Base-by-base conservation (phyloP, 1,140 invertebrate species). In the Pseudoatta argentina region DNA sequence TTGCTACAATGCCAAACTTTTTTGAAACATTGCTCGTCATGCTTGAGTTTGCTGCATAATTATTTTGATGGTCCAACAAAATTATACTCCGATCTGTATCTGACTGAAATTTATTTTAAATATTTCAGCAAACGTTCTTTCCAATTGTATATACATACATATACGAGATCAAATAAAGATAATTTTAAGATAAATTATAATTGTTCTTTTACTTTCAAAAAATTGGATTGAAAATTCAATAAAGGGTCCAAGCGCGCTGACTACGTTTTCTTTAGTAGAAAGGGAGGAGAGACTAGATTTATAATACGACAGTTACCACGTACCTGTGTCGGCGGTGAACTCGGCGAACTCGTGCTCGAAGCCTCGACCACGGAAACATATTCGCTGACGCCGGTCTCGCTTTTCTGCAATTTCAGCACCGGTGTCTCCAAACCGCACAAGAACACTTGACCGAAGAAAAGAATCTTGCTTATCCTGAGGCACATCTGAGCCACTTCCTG, bases 401-500 rank as follows among this genome's bases (percentile, higher is more conserved):
- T 95, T 90, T 97, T 97, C 90, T 97, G 96, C 75, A 97, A 93
- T 89, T 97, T 97, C 69, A 99, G 94, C 81, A 98, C 97, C 1
- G 98, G 98, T 16, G 97, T 97, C 91, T 98, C 97, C 76, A 98
- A 96, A n/a, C 98, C 98, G 94, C 98, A 98, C 24, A 99, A 96
- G 94, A 98, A 98, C 88, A 97, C 97, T 76, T 97, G 97, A 90
- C 98, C 98, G 93, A 98, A 97, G 95, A 98, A 97, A 18, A 97
- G 96, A 81, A 99, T 96, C 93, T 97, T 97, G 76, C 97, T 95
- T 82, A 98, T 96, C 85, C 98, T 95, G 21, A 98, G 94, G 91
- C 96, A 97, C 91, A 98, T 97, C 91, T 97, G 97, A 14, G 97
- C 97, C 64, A 96, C 92, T 94, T 98, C 97, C 96, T 96, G 88